Evolutionary conservation across 2,888 invertebrate genomes (phyloP).

Genomic region (Euzophera pinguis): DNA sequence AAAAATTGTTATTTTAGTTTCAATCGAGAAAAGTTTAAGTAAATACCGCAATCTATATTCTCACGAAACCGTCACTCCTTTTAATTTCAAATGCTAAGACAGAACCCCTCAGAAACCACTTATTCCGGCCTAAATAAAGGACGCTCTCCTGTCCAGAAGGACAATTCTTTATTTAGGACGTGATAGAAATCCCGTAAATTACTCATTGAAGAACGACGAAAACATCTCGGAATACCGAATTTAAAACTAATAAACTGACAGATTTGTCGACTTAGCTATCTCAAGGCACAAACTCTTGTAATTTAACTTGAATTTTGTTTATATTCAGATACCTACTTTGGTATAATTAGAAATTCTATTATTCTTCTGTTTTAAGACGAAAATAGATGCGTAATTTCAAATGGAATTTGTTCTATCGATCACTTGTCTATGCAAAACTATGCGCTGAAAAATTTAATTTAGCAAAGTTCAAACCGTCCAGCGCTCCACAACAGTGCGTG

Average conservation of each 20-base stretch:
- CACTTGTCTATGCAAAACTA: too few species aligned
- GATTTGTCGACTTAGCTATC: conserved; percentile 4
- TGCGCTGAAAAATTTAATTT: too few species aligned
- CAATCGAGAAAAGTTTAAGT: not conserved
- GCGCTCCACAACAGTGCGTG: too few species aligned
- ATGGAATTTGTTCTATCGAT: too few species aligned
- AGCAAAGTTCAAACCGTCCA: too few species aligned
- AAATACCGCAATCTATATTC: not conserved
- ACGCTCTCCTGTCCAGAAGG: conserved; percentile 25
- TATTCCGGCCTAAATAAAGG: conserved; percentile 42
- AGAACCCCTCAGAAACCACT: conserved; percentile 32
- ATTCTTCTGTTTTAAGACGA: not conserved
- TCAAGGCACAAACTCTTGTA: not conserved
- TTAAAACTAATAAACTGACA: conserved; percentile 12
- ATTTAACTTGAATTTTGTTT: conserved; percentile 11
- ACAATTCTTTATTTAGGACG: too few species aligned
- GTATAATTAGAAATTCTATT: not conserved
- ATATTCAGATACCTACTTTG: not conserved
- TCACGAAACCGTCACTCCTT: not conserved
- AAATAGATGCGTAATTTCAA: too few species aligned
- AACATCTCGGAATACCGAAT: conserved; percentile 11
- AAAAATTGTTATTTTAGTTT: too few species aligned
- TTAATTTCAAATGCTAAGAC: conserved; percentile 26
- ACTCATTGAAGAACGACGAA: conserved; percentile 8
- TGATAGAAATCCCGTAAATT: conserved; percentile 11